Evolutionary conservation across 2,113 vertebrate species (phyloP), one percentile per base, ranked within the genome.

Genomic region (Sinocyclocheilus anshuiensis): DNA sequence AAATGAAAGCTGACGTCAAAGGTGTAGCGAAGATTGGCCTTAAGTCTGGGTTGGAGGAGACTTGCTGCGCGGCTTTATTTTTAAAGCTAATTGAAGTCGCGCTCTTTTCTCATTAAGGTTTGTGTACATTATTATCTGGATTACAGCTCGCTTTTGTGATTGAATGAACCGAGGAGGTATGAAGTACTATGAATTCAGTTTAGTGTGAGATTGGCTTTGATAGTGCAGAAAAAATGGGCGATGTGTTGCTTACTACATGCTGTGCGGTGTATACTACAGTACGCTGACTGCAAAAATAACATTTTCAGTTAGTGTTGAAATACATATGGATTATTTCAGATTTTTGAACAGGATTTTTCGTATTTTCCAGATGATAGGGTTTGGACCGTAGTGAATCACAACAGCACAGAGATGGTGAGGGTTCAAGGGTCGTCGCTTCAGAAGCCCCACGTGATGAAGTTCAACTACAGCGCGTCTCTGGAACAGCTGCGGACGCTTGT

Each of bases 321-420:
- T 7, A 8, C 6, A 57, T 22, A 57, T 59, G 20, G 20, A 59
- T 59, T 55, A 22, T 59, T 61, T 61, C 57, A 61, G 57, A n/a
- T n/a, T 61, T 61, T 3, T 61, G 10, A 61, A n/a, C 20, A 9
- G 22, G 6, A 22, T n/a, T 57, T 59, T 61, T 33, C 20, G 29
- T 77, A 65, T 59, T 85, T 24, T 84, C 2, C 91, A 97, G 96
- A 95, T 88, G 96, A 97, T 69, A 96, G 95, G 88, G 96, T 95
- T 83, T 97, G 96, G 96, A 97, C 95, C 2, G 89, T 91, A 0
- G 90, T 97, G 75, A 93, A 93, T 61, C 96, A 97, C 91, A 96
- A 96, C 92, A 95, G 82, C 90, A 95, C 94, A 0, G 94, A 93
- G 42, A 86, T 94, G 24, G 94, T 93, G 61, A 91, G 59, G 8